Evolutionary conservation across 2,888 invertebrate species (phyloP), one percentile per base, ranked within the genome.

Genomic region (Sclerodermus sp.): DNA sequence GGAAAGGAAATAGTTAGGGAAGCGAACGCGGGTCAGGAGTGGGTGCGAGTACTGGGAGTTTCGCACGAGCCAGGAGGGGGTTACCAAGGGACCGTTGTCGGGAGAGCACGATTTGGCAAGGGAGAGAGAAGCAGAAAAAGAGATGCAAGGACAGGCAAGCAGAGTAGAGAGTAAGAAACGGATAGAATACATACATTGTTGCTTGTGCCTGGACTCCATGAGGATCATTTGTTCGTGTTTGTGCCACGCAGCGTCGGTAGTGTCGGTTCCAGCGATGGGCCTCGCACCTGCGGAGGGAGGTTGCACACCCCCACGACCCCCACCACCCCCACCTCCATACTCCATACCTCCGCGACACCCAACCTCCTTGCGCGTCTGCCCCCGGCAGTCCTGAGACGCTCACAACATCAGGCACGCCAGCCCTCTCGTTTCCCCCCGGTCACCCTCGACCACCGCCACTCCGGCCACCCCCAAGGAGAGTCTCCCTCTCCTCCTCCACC

Each of bases 221-320:
- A 77, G 71, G 71, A 77, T 74, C 76, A 77, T 75, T 70, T 77
- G 77, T 62, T 77, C 77, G 66, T 76, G 77, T 64, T 77, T 77
- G 66, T 75, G 76, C 77, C 76, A 77, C 57, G 76, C 74, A 65
- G 77, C 76, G 65, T 77, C 77, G 64, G 76, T 77, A 60, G 77
- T 76, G 64, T 77, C 77, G 62, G 75, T 75, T 55, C 76, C 74
- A 59, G 75, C 59, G 62, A 74, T 71, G 54, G 67, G 66, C 62
- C 70, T 70, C 57, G 74, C 65, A 60, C 73, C 66, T 56, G 68
- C 70, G 62, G 73, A 60, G 60, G 74, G 66, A 61, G 77, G 76
- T 63, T 74, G 77, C 62, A 77, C 76, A 49, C 76, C 76, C 58
- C 74, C 73, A 49, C 71, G 73, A 53, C 70, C 65, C 52, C 71